Evolutionary conservation across 2,888 invertebrate genomes (phyloP).

Genomic region (Calameuta filiformis): DNA sequence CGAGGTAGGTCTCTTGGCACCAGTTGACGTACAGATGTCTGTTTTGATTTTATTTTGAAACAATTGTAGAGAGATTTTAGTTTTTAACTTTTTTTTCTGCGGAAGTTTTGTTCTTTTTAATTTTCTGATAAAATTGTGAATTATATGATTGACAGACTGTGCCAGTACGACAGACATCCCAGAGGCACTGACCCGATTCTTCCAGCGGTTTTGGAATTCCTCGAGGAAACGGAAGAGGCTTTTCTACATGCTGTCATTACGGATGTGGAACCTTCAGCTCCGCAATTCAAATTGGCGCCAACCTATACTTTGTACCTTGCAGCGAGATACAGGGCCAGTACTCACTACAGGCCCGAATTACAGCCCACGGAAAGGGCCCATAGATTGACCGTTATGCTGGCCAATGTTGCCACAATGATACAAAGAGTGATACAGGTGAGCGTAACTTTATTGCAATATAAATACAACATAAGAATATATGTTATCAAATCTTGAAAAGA

Average conservation of each 20-base stretch:
- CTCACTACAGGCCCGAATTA: conserved; percentile 92
- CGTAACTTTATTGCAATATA: neutral
- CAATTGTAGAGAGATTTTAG: neutral
- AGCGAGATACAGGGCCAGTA: conserved; percentile 92
- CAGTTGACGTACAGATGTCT: neutral
- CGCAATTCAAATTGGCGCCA: conserved; percentile 95
- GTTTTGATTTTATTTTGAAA: neutral
- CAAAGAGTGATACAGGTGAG: conserved; percentile 84
- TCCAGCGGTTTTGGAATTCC: conserved; percentile 94
- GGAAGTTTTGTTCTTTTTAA: neutral
- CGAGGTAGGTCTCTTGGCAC: neutral
- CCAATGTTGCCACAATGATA: conserved; percentile 90
- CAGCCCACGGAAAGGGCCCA: conserved; percentile 93
- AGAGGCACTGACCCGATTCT: conserved; percentile 89
- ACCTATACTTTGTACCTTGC: conserved; percentile 97
- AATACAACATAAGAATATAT: neutral
- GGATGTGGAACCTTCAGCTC: conserved; percentile 87
- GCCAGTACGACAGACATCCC: conserved; percentile 69
- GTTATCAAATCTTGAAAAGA: neutral
- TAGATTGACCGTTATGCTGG: conserved; percentile 88
- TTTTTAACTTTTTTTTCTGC: neutral
- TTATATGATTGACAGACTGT: conserved; percentile 46
- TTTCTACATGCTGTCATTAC: conserved; percentile 90
- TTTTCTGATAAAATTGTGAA: neutral
- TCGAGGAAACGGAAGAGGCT: conserved; percentile 93